Evolutionary conservation across 1,140 invertebrate genomes (phyloP), one percentile per base, ranked within the genome.

Genomic region (Sogatella furcifera): DNA sequence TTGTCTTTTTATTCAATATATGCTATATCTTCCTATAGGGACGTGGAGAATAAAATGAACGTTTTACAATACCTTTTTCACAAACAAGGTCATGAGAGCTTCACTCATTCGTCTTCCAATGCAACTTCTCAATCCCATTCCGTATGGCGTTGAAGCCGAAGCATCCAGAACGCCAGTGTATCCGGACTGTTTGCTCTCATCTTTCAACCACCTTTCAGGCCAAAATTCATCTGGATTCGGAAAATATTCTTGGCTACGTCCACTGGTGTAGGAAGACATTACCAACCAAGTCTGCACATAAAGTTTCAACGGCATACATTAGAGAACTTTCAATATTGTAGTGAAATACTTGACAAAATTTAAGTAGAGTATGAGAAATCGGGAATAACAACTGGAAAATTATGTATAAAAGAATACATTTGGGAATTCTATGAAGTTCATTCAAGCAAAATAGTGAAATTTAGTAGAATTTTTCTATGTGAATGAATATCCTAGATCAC

Each of bases 81-180:
- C 43, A 59, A 19, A 15, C 14, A 84, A 73, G 59, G 80, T 76
- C 64, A 93, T 77, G 73, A 91, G 87, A 41, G 80, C 73, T 69
- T 89, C 82, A 0, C 90, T 90, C 43, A 93, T 78, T 67, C 85
- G 86, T 65, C 81, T 81, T 0, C 92, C 92, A 54, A 94, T 81
- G 70, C 91, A 94, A 15, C 87, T 87, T 62, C 91, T 79, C 5
- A 81, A 77, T 2, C 91, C 90, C 57, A 90, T 77, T 6, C 88
- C 89, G 73, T 92, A 95, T 1, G 91, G 90, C 31, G 94, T 66
- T 56, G 80, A 84, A n/a, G 86, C 89, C 67, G 84, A 80, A 1
- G 84, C 74, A 62, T 81, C 75, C 57, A 74, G 71, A 2, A 79
- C 77, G 3, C 68, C 74, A 22, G 71, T 62, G 24, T 75, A 74